Conservation (phyloP, 2,888 invertebrate species). For the Xestia xanthographa region DNA sequence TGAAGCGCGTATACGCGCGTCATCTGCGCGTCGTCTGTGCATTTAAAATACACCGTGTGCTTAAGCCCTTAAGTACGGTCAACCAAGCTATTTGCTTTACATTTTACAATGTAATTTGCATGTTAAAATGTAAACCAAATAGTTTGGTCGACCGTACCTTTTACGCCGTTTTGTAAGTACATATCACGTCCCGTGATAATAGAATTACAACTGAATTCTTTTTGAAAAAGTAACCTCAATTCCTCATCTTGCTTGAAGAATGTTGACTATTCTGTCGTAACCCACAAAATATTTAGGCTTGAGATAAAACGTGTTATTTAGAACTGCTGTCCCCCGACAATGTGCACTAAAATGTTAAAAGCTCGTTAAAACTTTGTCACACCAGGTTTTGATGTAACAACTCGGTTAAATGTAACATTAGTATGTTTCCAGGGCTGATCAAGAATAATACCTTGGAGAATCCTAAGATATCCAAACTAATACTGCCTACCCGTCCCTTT, state of each 20-base stretch:
- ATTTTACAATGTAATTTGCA: no score
- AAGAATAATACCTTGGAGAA: no score
- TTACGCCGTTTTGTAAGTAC: no score
- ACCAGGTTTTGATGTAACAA: constrained; percentile 47
- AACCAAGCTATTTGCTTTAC: no score
- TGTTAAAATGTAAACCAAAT: no score
- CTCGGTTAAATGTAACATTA: constrained; percentile 32
- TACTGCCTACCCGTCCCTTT: no score
- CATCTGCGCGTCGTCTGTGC: no score
- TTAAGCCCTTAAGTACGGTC: no score
- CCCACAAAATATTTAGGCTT: constrained; percentile 15
- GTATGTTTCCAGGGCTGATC: constrained; percentile 36
- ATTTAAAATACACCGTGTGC: no score
- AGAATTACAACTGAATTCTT: neutral
- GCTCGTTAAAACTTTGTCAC: constrained; percentile 70
- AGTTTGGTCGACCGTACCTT: no score
- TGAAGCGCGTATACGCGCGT: no score
- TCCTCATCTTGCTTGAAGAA: constrained; percentile 2
- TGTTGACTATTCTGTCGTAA: neutral
- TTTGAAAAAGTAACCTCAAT: neutral
- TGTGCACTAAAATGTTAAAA: constrained; percentile 64
- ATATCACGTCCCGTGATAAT: neutral
- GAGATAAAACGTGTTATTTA: constrained; percentile 37
- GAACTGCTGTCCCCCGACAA: constrained; percentile 50
- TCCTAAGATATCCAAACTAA: neutral